Percentiles rank a stretch among this genome's conserved stretches.
phyloP scores from a whole-genome alignment of 2,797 vertebrate species.

The Chloroceryle amazona region DNA sequence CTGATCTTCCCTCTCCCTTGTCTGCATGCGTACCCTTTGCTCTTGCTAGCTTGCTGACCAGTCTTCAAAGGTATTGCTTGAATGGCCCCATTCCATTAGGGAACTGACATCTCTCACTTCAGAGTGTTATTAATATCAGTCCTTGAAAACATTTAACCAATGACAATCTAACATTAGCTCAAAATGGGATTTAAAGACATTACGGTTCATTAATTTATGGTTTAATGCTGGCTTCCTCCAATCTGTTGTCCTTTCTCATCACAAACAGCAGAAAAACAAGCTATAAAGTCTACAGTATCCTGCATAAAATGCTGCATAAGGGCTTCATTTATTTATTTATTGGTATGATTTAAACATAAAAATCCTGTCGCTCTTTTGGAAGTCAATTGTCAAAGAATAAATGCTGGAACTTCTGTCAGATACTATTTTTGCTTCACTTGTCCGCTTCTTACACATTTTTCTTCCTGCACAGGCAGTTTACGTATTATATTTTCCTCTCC shows the following conservation, averaged over 20 bases:
- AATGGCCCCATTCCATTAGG: conserved; percentile 55
- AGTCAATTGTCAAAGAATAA: conserved; percentile 24
- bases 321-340: conserved; percentile 31
- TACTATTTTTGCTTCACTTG: conserved; percentile 14
- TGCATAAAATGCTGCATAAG: conserved; percentile 19
- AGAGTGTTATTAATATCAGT: conserved; percentile 66
- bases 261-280: conserved; percentile 14
- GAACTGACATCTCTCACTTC: conserved; percentile 43
- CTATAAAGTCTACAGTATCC: neutral
- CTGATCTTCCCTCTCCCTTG: conserved; percentile 38
- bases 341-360: conserved; percentile 8
- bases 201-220: conserved; percentile 57
- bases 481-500: neutral
- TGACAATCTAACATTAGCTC: conserved; percentile 66
- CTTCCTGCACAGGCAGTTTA: neutral
- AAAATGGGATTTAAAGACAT: conserved; percentile 62
- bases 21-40: neutral
- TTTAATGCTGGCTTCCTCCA: conserved; percentile 62
- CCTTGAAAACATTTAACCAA: conserved; percentile 71
- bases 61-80: conserved; percentile 43
- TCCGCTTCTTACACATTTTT: neutral
- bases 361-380: neutral
- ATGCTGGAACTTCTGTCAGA: neutral
- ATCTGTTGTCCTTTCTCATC: conserved; percentile 60
- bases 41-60: conserved; percentile 51